A percentile compares a stretch with the other conserved stretches of the same genome.
phyloP scores from a whole-genome alignment of 2,888 invertebrate genomes.

The Chrysodeixis includens region DNA sequence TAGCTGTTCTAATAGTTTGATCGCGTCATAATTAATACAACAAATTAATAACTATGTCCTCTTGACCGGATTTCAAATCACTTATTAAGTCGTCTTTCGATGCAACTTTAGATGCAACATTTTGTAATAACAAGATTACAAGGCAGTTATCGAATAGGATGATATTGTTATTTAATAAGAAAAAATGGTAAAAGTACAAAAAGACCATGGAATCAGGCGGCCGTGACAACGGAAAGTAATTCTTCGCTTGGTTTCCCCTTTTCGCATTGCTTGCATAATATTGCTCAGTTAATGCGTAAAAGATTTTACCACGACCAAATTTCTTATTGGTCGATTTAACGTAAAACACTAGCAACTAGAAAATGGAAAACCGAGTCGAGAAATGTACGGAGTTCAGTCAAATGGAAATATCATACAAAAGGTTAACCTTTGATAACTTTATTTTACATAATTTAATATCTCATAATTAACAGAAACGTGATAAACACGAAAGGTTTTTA shows the following conservation, averaged over 20 bases:
- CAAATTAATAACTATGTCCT: not conserved
- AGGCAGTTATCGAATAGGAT: conserved; percentile 12
- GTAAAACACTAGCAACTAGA: not conserved
- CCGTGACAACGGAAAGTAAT: conserved; percentile 48
- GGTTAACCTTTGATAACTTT: not conserved
- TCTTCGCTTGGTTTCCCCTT: conserved; percentile 48
- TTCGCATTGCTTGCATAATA: conserved; percentile 38
- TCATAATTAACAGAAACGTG: not conserved
- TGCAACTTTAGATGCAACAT: not conserved
- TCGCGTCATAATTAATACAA: not conserved
- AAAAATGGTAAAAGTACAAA: conserved; percentile 13
- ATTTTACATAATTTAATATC: not conserved
- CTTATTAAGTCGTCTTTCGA: not conserved
- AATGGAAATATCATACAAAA: not conserved
- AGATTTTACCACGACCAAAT: conserved; percentile 25
- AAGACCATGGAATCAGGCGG: conserved; percentile 17
- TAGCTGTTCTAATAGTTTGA: not conserved
- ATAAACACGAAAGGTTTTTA: not conserved
- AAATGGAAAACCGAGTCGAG: not conserved
- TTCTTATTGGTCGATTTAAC: conserved; percentile 12
- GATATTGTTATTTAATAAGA: not conserved
- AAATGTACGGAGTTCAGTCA: not conserved
- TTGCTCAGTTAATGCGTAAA: conserved; percentile 29
- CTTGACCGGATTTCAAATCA: not conserved
- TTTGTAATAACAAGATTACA: not conserved